phyloP scores from a whole-genome alignment of 2,113 vertebrate genomes.

The Labrus mixtus region DNA sequence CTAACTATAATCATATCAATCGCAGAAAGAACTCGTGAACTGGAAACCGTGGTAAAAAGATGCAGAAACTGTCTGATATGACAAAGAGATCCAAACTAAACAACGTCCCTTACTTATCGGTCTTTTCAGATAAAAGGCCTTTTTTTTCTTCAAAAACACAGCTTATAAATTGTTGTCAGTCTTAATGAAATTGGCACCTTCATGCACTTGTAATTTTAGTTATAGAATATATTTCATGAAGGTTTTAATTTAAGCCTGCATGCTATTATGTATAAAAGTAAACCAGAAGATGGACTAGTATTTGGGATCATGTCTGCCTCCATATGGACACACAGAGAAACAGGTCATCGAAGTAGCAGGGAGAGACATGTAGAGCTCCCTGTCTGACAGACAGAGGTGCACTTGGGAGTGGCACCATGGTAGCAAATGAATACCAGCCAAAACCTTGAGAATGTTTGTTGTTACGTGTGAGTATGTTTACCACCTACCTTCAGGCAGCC shows the following conservation, averaged over 20 bases:
- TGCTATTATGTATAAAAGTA: constrained; percentile 75
- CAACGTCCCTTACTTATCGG: too few relatives aligned
- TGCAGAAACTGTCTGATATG: too few relatives aligned
- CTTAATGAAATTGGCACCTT: neutral
- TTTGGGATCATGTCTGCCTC: constrained; percentile 27
- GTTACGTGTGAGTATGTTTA: constrained; percentile 42
- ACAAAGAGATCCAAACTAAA: too few relatives aligned
- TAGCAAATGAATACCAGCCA: constrained; percentile 47
- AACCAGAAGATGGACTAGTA: constrained; percentile 88
- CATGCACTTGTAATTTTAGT: neutral
- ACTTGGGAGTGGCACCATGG: constrained; percentile 18
- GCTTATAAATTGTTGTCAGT: neutral
- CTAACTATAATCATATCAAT: too few relatives aligned
- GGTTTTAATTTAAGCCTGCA: constrained; percentile 76
- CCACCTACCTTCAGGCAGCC: constrained; percentile 31
- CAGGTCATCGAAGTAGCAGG: constrained; percentile 78
- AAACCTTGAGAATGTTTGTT: constrained; percentile 30
- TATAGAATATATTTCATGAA: neutral
- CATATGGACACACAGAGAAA: constrained; percentile 41
- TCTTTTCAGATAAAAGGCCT: neutral
- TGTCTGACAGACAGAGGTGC: constrained; percentile 48
- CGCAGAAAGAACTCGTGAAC: too few relatives aligned
- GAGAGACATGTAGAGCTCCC: constrained; percentile 58
- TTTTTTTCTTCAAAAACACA: neutral
- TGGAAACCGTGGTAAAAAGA: too few relatives aligned